A percentile compares a stretch with the other conserved stretches of the same genome.
Conservation (phyloP, 2,888 invertebrate genomes). For the Pandemis corylana region DNA sequence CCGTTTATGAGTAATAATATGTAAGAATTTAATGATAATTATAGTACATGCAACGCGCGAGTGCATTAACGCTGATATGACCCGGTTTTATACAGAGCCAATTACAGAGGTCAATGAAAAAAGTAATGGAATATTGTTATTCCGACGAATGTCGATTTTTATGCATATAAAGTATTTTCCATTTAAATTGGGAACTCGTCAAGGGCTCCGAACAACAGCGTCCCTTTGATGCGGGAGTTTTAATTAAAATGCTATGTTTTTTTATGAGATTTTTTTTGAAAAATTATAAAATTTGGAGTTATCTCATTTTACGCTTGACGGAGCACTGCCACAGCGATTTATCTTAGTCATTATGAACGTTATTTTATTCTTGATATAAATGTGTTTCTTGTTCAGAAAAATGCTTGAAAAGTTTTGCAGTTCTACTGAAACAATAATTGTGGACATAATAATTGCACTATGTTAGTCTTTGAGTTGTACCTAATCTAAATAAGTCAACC, state of each 20-base stretch:
- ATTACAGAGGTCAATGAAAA: conserved; percentile 29
- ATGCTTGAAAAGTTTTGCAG: too few species aligned
- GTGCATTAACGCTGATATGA: background rate
- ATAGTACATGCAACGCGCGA: background rate
- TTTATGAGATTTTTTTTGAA: conserved; percentile 5
- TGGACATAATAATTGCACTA: too few species aligned
- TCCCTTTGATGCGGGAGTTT: conserved; percentile 40
- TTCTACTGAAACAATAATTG: too few species aligned
- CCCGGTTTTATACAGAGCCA: conserved; percentile 6
- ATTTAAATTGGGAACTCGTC: conserved; percentile 63
- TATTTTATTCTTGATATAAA: background rate
- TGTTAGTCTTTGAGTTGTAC: too few species aligned
- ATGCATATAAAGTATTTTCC: conserved; percentile 63
- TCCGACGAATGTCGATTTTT: conserved; percentile 51
- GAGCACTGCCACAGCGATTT: background rate
- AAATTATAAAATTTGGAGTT: conserved; percentile 6
- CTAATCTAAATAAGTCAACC: too few species aligned
- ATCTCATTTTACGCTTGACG: background rate
- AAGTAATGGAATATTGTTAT: conserved; percentile 36
- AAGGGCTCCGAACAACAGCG: conserved; percentile 29
- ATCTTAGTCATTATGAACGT: background rate
- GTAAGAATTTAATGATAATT: too few species aligned
- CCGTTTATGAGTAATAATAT: too few species aligned
- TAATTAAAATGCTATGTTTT: conserved; percentile 43
- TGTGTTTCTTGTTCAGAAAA: background rate